Evolutionary conservation across 1,140 invertebrate species (phyloP).

Genomic region (Potamilus streckersoni): DNA sequence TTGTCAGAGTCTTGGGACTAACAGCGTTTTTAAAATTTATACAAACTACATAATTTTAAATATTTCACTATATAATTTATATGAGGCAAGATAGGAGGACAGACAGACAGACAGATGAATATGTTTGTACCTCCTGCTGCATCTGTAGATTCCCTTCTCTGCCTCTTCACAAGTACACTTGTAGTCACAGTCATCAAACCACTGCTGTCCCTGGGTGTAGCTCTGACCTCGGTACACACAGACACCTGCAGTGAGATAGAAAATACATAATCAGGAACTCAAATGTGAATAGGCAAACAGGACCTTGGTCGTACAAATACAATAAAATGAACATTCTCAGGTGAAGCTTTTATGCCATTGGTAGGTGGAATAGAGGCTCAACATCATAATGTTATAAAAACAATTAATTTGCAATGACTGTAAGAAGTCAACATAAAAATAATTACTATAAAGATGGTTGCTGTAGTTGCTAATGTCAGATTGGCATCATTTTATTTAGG

Average conservation of each 20-base stretch:
- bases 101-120: background rate
- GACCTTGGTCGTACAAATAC: no score
- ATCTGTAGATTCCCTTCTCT: conserved; percentile 46
- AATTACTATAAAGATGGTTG: no score
- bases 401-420: no score
- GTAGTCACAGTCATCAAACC: conserved; percentile 56
- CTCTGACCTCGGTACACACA: conserved; percentile 53
- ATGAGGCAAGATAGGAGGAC: background rate
- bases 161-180: conserved; percentile 58
- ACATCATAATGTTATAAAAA: no score
- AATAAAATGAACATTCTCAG: no score
- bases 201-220: conserved; percentile 54
- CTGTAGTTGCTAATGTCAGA: no score
- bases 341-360: no score
- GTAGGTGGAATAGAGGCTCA: no score
- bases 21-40: background rate
- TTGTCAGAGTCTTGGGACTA: background rate
- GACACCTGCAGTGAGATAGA: conserved; percentile 36
- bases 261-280: background rate
- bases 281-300: no score
- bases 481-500: no score
- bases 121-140: conserved; percentile 38
- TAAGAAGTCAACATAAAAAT: no score
- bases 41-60: background rate
- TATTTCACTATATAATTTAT: background rate